Base-by-base conservation (phyloP, 2,113 vertebrate genomes). In the Alaudala cheleensis region DNA sequence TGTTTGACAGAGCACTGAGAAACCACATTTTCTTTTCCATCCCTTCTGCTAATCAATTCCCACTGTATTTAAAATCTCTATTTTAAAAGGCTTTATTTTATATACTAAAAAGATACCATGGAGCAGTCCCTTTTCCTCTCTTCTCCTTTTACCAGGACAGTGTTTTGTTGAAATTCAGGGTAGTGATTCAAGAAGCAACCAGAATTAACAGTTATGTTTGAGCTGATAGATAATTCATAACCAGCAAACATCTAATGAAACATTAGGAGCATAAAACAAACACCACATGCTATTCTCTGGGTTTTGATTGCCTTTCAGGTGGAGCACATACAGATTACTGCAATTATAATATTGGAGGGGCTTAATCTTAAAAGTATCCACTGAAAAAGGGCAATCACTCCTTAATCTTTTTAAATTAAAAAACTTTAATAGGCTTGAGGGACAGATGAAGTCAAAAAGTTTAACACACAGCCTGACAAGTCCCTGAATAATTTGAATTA, bases 161-260 rank as follows among this genome's bases (percentile, higher is more conserved):
- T 37, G 37, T 67, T 95, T 66, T 80, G 44, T 88, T 83, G 47
- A 62, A 21, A 86, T 58, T 70, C 79, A 47, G 45, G 5, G 39
- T 42, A 80, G 31, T n/a, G 81, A 83, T 58, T 89, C 37, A 49
- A 60, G 54, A 70, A 10, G 25, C 50, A 74, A 81, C 74, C 37
- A 80, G 66, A 83, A 81, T 74, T 86, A 86, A 81, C 56, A 49
- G 84, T 90, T 88, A 69, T 65, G 62, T 93, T 85, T 95, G 79
- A 87, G 34, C 81, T 88, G 78, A 49, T 85, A 61, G 87, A 86
- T 85, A 91, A 94, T 95, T 92, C 62, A 86, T 88, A 93, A 33
- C 80, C 62, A 69, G 90, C 90, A 96, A 96, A 73, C 79, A 83
- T 40, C 83, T 91, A 93, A 94, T 94, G 71, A 92, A 83, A 50